Evolutionary conservation across 2,113 vertebrate species (phyloP), one percentile per base, ranked within the genome.

Genomic region (Ptyas mucosa): DNA sequence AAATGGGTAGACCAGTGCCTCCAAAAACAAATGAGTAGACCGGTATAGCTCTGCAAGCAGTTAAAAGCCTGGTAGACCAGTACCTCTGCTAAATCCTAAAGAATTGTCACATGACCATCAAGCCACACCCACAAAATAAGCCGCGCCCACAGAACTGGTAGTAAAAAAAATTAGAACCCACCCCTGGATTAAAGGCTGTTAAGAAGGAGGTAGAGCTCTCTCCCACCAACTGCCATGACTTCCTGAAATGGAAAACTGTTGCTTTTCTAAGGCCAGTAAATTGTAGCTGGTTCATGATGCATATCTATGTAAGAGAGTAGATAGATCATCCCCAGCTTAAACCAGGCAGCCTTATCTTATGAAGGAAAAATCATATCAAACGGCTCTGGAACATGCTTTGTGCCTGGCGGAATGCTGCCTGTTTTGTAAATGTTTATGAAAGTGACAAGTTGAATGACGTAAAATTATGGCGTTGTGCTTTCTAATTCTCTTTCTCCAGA

Each of bases 401-500:
- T 87, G 69, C n/a, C 75, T 64, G 15, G 8, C 49, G 61, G 0
- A 91, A 2, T 26, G 15, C 58, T 34, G 87, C 6, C 0, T 23
- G 87, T 24, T 85, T 54, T 89, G 46, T 26, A 85, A 46, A 58
- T 8, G 2, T 81, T 39, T 23, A 12, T 15, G 4, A 0, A 0
- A 54, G 43, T 57, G 64, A n/a, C 0, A 9, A 58, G 18, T 1
- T 3, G 49, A 0, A 1, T 0, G 15, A 9, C 1, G 10, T n/a
- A 89, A 88, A 69, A 14, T 26, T 12, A 23, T 5, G 18, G 15
- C 0, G 34, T 88, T 54, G 11, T 20, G 18, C 69, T 39, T 81
- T 81, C 69, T 39, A 20, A 75, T 75, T 92, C 91, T 58, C n/a
- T 95, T 29, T 88, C 15, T 64, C 87, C 88, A 98, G 97, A 98